A percentile compares a stretch with the other conserved stretches of the same genome.
Conservation (phyloP, 2,113 vertebrate species). For the Alouatta palliata region DNA sequence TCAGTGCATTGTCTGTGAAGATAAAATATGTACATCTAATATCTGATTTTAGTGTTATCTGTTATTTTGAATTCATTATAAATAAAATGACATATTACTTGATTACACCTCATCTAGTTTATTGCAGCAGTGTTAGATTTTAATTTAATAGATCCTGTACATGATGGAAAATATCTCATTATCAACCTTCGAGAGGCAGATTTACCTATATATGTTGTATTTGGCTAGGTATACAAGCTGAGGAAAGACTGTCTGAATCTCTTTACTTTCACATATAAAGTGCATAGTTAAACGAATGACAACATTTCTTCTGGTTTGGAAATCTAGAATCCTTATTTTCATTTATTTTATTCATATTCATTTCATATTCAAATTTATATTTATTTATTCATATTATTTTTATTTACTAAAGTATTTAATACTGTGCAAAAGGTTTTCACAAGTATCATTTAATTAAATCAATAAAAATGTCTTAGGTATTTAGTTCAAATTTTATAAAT, state of each 20-base stretch:
- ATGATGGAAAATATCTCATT: neutral
- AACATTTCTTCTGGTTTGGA: neutral
- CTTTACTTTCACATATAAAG: constrained; percentile 6
- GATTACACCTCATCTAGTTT: neutral
- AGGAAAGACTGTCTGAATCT: neutral
- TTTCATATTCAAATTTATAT: too few species aligned
- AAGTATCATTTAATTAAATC: neutral
- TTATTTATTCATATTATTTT: neutral
- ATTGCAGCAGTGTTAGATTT: neutral
- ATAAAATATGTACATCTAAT: neutral
- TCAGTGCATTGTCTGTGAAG: neutral
- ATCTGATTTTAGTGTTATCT: neutral
- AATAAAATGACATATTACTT: neutral
- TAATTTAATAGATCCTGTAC: neutral
- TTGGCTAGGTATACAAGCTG: neutral
- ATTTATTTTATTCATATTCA: too few species aligned
- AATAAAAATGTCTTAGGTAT: neutral
- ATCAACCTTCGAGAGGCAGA: neutral
- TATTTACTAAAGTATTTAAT: neutral
- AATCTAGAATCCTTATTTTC: neutral
- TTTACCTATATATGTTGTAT: neutral
- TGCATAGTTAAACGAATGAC: neutral
- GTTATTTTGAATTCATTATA: neutral
- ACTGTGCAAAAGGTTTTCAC: neutral
- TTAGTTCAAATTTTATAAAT: neutral